Evolutionary conservation across 2,797 vertebrate genomes (phyloP).

Genomic region (Champsocephalus esox): DNA sequence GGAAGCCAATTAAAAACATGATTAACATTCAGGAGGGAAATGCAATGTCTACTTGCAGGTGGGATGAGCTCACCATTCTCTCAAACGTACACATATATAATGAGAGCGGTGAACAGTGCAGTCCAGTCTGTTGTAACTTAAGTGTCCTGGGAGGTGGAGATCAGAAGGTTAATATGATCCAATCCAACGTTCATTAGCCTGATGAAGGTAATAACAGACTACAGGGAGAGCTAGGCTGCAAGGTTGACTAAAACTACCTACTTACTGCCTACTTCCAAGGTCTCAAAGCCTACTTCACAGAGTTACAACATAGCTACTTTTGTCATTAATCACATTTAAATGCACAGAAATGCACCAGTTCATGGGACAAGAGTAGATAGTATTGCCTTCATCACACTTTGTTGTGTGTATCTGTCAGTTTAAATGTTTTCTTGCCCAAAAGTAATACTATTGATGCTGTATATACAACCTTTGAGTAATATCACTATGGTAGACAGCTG

Average conservation of each 20-base stretch:
- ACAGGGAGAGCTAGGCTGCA: slow-evolving; percentile 50
- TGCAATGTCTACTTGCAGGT: slow-evolving; percentile 59
- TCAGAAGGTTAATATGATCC: slow-evolving; percentile 82
- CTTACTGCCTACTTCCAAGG: slow-evolving; percentile 34
- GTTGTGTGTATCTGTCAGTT: neutral
- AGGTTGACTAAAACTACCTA: slow-evolving; percentile 58
- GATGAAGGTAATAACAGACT: slow-evolving; percentile 77
- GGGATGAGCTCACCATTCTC: slow-evolving; percentile 27
- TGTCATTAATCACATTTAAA: slow-evolving; percentile 28
- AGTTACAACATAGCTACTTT: slow-evolving; percentile 7
- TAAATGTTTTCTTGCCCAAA: too few relatives aligned
- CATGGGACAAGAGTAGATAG: neutral
- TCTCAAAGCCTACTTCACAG: slow-evolving; percentile 33
- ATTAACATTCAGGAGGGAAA: slow-evolving; percentile 82
- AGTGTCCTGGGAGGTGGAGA: slow-evolving; percentile 75
- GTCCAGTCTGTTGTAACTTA: slow-evolving; percentile 66
- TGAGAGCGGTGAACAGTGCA: slow-evolving; percentile 50
- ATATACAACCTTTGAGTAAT: neutral
- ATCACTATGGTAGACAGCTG: neutral
- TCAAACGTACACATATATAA: slow-evolving; percentile 27
- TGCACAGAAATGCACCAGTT: neutral
- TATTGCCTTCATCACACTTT: neutral
- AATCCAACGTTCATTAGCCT: slow-evolving; percentile 79
- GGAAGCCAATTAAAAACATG: slow-evolving; percentile 83
- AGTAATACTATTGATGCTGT: too few relatives aligned